Evolutionary conservation across 2,888 invertebrate genomes (phyloP).

Genomic region (Uloborus plumipes): DNA sequence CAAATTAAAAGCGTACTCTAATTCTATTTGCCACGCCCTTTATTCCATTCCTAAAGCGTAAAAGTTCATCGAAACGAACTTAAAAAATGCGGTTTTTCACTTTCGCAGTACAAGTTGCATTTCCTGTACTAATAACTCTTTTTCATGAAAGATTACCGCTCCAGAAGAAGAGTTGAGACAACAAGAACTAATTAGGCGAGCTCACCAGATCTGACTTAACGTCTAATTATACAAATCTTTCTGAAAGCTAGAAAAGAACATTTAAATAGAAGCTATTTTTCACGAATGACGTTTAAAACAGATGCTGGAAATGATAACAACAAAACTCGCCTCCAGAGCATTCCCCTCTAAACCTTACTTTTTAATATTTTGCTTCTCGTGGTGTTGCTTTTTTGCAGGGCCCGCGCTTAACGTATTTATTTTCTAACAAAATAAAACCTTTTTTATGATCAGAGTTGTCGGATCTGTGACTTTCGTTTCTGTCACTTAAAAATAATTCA

Average conservation of each 20-base stretch:
- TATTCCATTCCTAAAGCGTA: too few species aligned
- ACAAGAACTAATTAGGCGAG: slow-evolving; percentile 31
- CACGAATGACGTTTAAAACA: slow-evolving; percentile 22
- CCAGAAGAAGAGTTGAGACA: neutral
- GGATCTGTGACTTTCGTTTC: neutral
- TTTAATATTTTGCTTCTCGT: neutral
- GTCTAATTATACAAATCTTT: slow-evolving; percentile 26
- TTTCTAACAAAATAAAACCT: slow-evolving; percentile 23
- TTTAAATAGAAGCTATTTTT: slow-evolving; percentile 37
- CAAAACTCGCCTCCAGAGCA: slow-evolving; percentile 7
- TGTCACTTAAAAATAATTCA: too few species aligned
- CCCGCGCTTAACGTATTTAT: neutral
- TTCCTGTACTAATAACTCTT: too few species aligned
- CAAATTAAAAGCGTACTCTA: too few species aligned
- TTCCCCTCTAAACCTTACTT: too few species aligned
- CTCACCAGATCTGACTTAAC: neutral
- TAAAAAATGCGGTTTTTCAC: too few species aligned
- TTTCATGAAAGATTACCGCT: too few species aligned
- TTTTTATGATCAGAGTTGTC: slow-evolving; percentile 12
- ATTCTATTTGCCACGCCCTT: too few species aligned
- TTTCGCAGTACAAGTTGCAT: too few species aligned
- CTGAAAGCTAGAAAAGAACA: neutral
- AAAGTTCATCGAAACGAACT: too few species aligned
- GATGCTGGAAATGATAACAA: slow-evolving; percentile 40
- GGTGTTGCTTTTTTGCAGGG: neutral